Evolutionary conservation across 2,888 invertebrate species (phyloP).

Genomic region (Temnothorax rugatulus): DNA sequence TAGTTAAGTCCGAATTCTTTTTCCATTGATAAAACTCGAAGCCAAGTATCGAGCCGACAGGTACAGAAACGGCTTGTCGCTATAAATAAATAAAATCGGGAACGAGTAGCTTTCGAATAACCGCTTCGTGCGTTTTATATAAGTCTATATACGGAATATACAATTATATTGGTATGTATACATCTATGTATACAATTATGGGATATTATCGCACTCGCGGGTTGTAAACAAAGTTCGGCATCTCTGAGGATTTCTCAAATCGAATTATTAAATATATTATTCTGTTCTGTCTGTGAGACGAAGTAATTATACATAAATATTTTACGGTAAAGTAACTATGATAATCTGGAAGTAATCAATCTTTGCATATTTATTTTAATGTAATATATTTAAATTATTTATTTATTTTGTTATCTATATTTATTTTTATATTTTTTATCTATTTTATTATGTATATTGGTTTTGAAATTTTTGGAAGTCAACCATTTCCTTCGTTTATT

Average conservation of each 20-base stretch:
- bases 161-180: conserved; percentile 68
- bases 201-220: conserved; percentile 64
- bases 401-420: not conserved
- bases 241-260: conserved; percentile 48
- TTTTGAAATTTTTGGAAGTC: not conserved
- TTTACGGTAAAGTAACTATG: not conserved
- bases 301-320: not conserved
- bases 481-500: not conserved
- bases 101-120: conserved; percentile 71
- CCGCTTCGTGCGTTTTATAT: conserved; percentile 78
- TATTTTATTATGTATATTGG: not conserved
- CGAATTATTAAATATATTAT: conserved; percentile 18
- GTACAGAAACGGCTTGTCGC: conserved; percentile 64
- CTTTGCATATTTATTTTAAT: conserved; percentile 22
- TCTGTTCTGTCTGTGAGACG: not conserved
- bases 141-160: conserved; percentile 74
- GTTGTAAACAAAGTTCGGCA: conserved; percentile 39
- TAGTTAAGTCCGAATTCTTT: conserved; percentile 74
- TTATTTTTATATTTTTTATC: not conserved
- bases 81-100: conserved; percentile 65
- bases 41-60: conserved; percentile 54
- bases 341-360: not conserved
- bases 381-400: not conserved
- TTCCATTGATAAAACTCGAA: conserved; percentile 62
- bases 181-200: conserved; percentile 66